Conservation (phyloP, 2,797 vertebrate species). For the Crenuchus spilurus region DNA sequence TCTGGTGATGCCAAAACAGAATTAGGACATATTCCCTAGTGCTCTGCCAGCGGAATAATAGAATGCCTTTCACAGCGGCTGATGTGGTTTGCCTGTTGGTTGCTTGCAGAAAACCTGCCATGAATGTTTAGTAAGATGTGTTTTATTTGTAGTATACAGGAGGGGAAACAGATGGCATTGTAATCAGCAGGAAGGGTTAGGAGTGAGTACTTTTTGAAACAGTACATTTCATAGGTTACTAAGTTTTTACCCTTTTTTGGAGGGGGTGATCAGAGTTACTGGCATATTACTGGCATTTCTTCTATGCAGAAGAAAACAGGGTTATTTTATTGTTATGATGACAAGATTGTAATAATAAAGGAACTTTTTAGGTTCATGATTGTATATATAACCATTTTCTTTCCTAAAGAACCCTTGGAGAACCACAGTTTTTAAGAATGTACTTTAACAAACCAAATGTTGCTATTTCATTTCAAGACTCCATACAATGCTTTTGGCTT, state of each 20-base stretch:
- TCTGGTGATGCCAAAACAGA: constrained; percentile 35
- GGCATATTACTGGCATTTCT: no score
- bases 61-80: constrained; percentile 21
- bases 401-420: no score
- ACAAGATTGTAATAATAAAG: no score
- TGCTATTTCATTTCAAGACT: no score
- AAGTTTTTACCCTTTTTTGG: neutral
- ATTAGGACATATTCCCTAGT: constrained; percentile 45
- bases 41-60: constrained; percentile 43
- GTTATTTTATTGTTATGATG: no score
- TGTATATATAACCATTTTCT: no score
- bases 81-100: constrained; percentile 42
- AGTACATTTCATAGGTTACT: neutral
- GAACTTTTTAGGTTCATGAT: no score
- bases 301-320: no score
- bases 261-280: neutral
- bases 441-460: no score
- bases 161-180: constrained; percentile 57
- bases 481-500: no score
- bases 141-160: constrained; percentile 37
- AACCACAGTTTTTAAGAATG: no score
- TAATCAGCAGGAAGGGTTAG: constrained; percentile 48
- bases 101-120: constrained; percentile 46
- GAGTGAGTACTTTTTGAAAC: constrained; percentile 3
- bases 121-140: constrained; percentile 40